Evolutionary conservation across 2,888 invertebrate species (phyloP).

Genomic region (Phymatocera aterrima): DNA sequence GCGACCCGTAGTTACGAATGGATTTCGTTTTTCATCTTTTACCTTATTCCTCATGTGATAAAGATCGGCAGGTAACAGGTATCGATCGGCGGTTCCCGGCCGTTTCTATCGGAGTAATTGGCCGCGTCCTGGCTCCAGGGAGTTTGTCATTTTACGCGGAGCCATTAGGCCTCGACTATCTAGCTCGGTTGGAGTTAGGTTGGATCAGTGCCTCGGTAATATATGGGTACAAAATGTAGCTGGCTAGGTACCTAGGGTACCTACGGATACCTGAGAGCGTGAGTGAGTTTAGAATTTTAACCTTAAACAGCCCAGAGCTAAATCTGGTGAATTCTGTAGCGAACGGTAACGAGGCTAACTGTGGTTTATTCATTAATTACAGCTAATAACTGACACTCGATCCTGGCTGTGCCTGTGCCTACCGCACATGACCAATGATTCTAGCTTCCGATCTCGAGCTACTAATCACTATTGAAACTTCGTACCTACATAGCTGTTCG

Average conservation of each 20-base stretch:
- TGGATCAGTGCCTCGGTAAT: not conserved
- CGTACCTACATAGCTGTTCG: too few species aligned
- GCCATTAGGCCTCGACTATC: not conserved
- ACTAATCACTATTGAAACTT: slow-evolving; percentile 31
- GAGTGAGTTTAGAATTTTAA: slow-evolving; percentile 22
- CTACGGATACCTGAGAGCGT: not conserved
- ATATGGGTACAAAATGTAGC: not conserved
- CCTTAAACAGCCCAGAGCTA: slow-evolving; percentile 32
- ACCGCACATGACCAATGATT: not conserved
- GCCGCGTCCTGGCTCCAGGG: not conserved
- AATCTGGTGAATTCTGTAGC: not conserved
- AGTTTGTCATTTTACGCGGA: slow-evolving; percentile 16
- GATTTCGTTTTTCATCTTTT: too few species aligned
- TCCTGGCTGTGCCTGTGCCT: too few species aligned
- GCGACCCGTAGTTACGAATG: too few species aligned
- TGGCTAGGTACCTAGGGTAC: not conserved
- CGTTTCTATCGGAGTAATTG: slow-evolving; percentile 20
- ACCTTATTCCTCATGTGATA: too few species aligned
- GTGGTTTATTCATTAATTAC: slow-evolving; percentile 43
- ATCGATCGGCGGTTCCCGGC: slow-evolving; percentile 16
- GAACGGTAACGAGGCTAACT: slow-evolving; percentile 41
- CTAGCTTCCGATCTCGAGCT: slow-evolving; percentile 25
- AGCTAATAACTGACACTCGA: slow-evolving; percentile 44
- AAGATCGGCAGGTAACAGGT: not conserved
- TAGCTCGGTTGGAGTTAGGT: not conserved